A percentile compares a stretch with the other conserved stretches of the same genome.
These are phyloP conservation scores for Oncorhynchus masou DNA, from an alignment of 2,113 vertebrate species.

Conservation along the genomic window DNA sequence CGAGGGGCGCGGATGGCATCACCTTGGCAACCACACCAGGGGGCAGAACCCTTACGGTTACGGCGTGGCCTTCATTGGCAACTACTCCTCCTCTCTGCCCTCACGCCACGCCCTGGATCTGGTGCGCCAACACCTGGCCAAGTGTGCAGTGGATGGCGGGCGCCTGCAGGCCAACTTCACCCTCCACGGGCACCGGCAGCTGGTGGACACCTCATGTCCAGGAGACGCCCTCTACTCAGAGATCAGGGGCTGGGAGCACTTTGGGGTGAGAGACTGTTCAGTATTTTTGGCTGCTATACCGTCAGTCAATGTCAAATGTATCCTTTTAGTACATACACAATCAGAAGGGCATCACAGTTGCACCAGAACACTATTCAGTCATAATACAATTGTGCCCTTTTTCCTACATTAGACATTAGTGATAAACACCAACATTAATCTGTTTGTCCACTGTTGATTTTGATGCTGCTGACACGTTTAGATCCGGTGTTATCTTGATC, in stretches of 20 bases:
- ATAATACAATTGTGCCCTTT: no score
- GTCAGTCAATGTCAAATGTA: background rate
- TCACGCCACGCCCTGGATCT: constrained; percentile 56
- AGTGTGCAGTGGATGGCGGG: constrained; percentile 70
- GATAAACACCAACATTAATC: no score
- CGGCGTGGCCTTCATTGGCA: constrained; percentile 82
- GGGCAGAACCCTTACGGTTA: constrained; percentile 81
- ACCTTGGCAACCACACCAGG: constrained; percentile 82
- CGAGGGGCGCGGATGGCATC: constrained; percentile 86
- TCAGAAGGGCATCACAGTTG: no score
- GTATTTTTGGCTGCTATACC: background rate
- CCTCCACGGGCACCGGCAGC: constrained; percentile 83
- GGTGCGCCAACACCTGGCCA: constrained; percentile 68
- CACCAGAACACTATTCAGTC: no score
- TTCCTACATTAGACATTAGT: no score
- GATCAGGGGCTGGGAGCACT: constrained; percentile 80
- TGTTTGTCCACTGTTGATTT: background rate
- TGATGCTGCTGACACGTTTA: background rate
- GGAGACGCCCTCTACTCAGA: constrained; percentile 79
- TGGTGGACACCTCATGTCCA: constrained; percentile 78
- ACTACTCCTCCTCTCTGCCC: constrained; percentile 77
- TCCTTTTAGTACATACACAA: no score
- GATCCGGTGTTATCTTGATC: background rate
- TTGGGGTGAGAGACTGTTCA: constrained; percentile 53
- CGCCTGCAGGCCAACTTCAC: constrained; percentile 67